These are phyloP conservation scores for Burhinus oedicnemus DNA, from an alignment of 2,113 vertebrate genomes.

Conservation along the genomic window DNA sequence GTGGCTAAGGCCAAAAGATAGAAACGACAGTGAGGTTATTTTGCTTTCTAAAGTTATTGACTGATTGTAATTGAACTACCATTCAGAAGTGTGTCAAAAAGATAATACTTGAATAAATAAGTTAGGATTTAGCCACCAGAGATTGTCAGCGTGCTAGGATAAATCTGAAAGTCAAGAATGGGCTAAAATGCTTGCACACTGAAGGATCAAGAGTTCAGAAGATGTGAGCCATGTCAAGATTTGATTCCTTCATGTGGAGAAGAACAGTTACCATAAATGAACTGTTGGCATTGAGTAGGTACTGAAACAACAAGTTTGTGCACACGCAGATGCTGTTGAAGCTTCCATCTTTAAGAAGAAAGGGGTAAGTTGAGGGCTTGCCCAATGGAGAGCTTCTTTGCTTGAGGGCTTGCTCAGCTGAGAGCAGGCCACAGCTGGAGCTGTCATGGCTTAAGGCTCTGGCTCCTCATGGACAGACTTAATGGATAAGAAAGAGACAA, in stretches of 20 bases:
- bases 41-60: rapidly evolving
- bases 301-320: neutral
- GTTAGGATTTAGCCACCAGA: neutral
- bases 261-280: rapidly evolving
- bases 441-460: neutral
- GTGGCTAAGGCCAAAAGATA: rapidly evolving
- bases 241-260: neutral
- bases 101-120: neutral
- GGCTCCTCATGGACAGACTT: neutral
- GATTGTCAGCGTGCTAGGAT: neutral
- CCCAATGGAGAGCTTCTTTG: neutral
- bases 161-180: neutral
- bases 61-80: rapidly evolving
- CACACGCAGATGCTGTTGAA: neutral
- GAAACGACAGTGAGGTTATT: rapidly evolving
- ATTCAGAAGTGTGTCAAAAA: neutral
- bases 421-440: too few species aligned
- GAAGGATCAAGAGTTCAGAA: neutral
- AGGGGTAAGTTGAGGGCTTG: neutral
- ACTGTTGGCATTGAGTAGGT: neutral
- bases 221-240: neutral
- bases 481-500: neutral
- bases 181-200: neutral
- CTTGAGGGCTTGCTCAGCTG: neutral
- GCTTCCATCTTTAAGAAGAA: neutral